Base-by-base conservation (phyloP, 2,888 invertebrate species). In the Scrobipalpa atriplicella region DNA sequence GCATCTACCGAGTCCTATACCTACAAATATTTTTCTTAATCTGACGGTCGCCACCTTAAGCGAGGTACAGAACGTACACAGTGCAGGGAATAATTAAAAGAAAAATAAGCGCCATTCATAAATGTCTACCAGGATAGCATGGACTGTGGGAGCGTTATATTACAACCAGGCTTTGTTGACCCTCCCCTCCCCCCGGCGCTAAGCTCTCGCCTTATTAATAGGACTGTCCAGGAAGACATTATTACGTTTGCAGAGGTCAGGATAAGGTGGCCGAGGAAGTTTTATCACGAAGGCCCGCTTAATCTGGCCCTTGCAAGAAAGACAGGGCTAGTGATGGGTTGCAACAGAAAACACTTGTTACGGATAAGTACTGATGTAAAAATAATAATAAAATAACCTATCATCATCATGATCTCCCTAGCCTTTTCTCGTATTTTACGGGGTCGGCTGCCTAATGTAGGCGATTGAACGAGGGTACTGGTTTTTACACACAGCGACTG, bases 91-190 rank as follows among this genome's bases (percentile, higher is more conserved):
- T 92, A 92, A 92, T 92, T 92, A 92, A 91, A 92, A 91, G 92
- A 92, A 92, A 92, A 90, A 92, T 90, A 92, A 89, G 85, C 79
- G 82, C 88, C 85, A 92, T 92, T 91, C 90, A 91, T 92, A 90
- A 89, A 90, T 79, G 92, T 92, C 92, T 75, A 73, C 74, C 76
- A 81, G 80, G 85, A 90, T 86, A 82, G 86, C 85, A 76, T 76
- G 83, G 82, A 43, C 82, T 85, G 84, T 81, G 77, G 82, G 73
- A 81, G 83, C 77, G 82, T 89, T 88, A 88, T 84, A 84, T 80
- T 75, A 73, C 79, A 69, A 73, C 91, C 89, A 84, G 70, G 70
- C 67, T 66, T 66, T 69, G 65, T 36, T 72, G 90, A 80, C 68
- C 58, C 36, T 86, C 64, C 64, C 73, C 62, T 72, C 72, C 68